Conservation (phyloP, 2,888 invertebrate genomes). For the Synergus gifuensis region DNA sequence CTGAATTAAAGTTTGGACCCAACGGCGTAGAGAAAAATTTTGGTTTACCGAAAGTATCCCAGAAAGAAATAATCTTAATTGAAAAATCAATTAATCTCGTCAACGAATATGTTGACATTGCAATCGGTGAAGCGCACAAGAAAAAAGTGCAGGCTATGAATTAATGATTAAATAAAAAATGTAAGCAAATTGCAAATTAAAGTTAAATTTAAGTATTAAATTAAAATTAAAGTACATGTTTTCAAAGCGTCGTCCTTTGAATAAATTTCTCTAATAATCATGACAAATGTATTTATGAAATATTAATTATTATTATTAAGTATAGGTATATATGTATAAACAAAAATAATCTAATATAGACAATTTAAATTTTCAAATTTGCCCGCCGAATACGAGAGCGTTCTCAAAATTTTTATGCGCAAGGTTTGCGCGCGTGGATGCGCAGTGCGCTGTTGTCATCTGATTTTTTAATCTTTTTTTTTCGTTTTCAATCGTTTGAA, state of each 20-base stretch:
- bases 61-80: conserved; percentile 62
- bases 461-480: conserved; percentile 28
- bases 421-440: not conserved
- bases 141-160: conserved; percentile 9
- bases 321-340: no score
- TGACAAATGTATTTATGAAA: no score
- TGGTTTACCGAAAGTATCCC: conserved; percentile 68
- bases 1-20: conserved; percentile 66
- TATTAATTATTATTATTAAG: no score
- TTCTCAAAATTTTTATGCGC: no score
- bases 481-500: conserved; percentile 39
- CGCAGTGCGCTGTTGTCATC: conserved; percentile 15
- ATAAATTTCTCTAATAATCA: no score
- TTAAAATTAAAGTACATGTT: no score
- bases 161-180: not conserved
- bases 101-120: conserved; percentile 62
- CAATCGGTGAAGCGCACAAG: conserved; percentile 42
- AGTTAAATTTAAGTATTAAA: no score
- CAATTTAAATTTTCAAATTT: not conserved
- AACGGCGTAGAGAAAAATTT: conserved; percentile 65
- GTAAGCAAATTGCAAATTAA: no score
- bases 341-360: no score
- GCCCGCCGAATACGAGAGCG: not conserved
- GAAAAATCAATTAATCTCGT: conserved; percentile 66
- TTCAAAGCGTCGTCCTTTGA: no score